Evolutionary conservation across 1,140 invertebrate genomes (phyloP).

Genomic region (Oryctes rhinoceros): DNA sequence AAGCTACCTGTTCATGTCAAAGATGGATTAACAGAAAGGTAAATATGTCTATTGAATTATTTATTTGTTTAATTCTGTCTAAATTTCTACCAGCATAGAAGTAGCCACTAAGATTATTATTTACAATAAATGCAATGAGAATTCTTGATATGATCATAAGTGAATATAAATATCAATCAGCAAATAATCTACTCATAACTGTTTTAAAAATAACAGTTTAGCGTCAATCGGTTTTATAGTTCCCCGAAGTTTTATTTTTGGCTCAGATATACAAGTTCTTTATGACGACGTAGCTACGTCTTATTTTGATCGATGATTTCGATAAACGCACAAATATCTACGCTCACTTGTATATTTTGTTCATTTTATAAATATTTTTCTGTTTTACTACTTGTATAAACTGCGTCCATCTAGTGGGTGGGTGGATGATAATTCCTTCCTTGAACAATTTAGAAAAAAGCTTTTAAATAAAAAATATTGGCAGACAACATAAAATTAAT

Average conservation of each 20-base stretch:
- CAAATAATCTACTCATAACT: not conserved
- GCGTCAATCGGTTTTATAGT: constrained; percentile 24
- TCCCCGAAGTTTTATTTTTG: constrained; percentile 12
- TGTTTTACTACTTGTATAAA: no score
- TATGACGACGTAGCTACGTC: not conserved
- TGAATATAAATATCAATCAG: no score
- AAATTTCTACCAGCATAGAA: not conserved
- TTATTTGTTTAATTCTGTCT: not conserved
- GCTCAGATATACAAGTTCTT: not conserved
- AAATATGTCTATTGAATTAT: constrained; percentile 54
- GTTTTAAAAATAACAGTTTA: constrained; percentile 13
- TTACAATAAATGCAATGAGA: no score
- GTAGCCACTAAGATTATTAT: no score
- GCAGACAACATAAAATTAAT: no score
- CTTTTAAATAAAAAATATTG: no score
- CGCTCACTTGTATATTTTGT: no score
- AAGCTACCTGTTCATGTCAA: constrained; percentile 89
- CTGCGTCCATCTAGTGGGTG: no score
- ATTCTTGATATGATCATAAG: no score
- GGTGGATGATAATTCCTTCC: no score
- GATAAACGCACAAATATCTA: not conserved
- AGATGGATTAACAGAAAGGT: constrained; percentile 86
- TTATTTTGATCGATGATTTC: constrained; percentile 1
- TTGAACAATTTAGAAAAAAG: no score
- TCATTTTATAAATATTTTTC: no score